Percentiles rank a stretch among this genome's conserved stretches.
These are phyloP conservation scores for Neogale vison DNA, from an alignment of 2,113 vertebrate species.

Conservation along the genomic window DNA sequence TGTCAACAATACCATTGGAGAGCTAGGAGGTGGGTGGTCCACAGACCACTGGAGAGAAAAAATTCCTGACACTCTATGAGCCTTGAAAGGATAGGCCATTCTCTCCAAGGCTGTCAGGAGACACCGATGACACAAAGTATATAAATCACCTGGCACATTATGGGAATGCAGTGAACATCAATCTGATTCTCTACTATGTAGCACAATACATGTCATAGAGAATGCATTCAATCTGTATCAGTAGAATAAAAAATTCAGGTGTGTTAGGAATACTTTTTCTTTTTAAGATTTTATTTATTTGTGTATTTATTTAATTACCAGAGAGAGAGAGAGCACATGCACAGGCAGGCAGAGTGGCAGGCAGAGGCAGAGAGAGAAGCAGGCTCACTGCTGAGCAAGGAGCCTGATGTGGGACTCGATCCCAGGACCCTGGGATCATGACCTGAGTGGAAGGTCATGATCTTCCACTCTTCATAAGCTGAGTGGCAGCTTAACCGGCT, in stretches of 20 bases:
- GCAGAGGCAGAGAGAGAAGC: too few species aligned
- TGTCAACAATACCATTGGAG: background rate
- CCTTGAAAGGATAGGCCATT: background rate
- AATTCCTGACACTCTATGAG: background rate
- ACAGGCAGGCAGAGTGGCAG: too few species aligned
- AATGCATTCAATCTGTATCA: background rate
- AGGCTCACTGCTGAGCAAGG: too few species aligned
- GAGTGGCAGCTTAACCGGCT: too few species aligned
- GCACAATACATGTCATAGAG: background rate
- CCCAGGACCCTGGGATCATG: too few species aligned
- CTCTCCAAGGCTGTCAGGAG: background rate
- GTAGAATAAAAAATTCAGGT: background rate
- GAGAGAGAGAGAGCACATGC: too few species aligned
- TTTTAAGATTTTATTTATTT: too few species aligned
- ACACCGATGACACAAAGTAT: background rate
- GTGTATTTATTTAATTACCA: too few species aligned
- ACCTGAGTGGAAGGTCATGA: too few species aligned
- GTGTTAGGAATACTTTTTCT: background rate
- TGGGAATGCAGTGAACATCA: background rate
- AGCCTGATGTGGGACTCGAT: too few species aligned
- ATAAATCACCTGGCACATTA: background rate
- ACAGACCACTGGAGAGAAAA: background rate
- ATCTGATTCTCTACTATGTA: background rate
- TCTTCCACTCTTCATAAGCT: too few species aligned
- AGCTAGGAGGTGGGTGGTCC: background rate